phyloP scores from a whole-genome alignment of 2,797 vertebrate genomes.

The Buceros bicornis region DNA sequence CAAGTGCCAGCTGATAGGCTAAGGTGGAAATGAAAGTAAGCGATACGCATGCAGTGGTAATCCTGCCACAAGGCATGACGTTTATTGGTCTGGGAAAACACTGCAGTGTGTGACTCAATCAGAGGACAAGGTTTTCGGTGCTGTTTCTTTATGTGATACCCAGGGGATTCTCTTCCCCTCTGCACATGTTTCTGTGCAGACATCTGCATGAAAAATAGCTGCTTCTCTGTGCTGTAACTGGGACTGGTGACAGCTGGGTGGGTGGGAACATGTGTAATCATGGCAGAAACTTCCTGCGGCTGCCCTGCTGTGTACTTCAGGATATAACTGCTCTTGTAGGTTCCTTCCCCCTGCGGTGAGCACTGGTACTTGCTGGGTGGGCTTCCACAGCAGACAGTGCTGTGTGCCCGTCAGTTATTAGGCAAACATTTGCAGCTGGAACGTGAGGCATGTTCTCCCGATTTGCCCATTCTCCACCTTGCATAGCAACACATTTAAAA shows the following conservation, averaged over 20 bases:
- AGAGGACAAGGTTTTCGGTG: background rate
- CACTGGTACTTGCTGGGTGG: background rate
- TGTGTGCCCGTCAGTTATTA: background rate
- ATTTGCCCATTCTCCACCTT: background rate
- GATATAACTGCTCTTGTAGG: background rate
- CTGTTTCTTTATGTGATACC: background rate
- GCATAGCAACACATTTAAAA: background rate
- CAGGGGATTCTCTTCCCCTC: background rate
- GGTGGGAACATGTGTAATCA: background rate
- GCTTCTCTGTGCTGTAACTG: background rate
- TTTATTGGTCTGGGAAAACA: background rate
- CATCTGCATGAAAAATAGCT: background rate
- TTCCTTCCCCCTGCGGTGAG: background rate
- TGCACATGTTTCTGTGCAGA: background rate
- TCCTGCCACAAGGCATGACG: background rate
- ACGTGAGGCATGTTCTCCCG: background rate
- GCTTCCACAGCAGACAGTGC: background rate
- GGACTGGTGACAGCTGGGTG: background rate
- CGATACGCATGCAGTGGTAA: fast-evolving
- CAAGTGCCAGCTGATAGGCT: background rate
- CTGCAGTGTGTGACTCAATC: background rate
- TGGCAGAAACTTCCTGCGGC: background rate
- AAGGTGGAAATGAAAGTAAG: background rate
- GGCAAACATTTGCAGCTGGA: conserved; percentile 35
- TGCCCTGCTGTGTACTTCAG: background rate